Evolutionary conservation across 2,888 invertebrate species (phyloP).

Genomic region (Cybosia mesomella): DNA sequence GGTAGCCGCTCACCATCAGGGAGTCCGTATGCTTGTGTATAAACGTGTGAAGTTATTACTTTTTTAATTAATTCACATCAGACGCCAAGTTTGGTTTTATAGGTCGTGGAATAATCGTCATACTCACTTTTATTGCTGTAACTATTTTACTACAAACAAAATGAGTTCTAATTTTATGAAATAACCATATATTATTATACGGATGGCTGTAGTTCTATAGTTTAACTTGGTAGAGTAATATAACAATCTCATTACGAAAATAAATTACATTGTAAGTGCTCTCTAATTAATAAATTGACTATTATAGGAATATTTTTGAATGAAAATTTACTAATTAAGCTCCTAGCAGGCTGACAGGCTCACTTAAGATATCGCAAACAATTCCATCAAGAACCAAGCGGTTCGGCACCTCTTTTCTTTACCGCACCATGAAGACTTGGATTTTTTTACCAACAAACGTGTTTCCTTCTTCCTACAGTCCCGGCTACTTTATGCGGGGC

Average conservation of each 20-base stretch:
- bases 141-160: conserved; percentile 2
- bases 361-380: background rate
- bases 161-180: conserved; percentile 6
- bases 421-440: too few species aligned
- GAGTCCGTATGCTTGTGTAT: background rate
- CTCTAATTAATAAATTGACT: background rate
- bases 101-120: conserved; percentile 15
- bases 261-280: background rate
- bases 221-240: background rate
- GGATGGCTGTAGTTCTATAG: background rate
- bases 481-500: too few species aligned
- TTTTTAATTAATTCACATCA: conserved; percentile 5
- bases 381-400: too few species aligned
- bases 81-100: conserved; percentile 4
- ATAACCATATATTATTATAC: conserved; percentile 2
- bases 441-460: too few species aligned
- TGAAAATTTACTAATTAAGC: background rate
- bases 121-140: background rate
- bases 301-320: background rate
- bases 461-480: too few species aligned
- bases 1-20: background rate
- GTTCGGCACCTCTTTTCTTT: too few species aligned
- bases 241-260: background rate
- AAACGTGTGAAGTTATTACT: background rate
- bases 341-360: background rate